Percentiles rank a stretch among this genome's conserved stretches.
Evolutionary conservation across 2,888 invertebrate genomes (phyloP).

Genomic region (Melinaea menophilus): DNA sequence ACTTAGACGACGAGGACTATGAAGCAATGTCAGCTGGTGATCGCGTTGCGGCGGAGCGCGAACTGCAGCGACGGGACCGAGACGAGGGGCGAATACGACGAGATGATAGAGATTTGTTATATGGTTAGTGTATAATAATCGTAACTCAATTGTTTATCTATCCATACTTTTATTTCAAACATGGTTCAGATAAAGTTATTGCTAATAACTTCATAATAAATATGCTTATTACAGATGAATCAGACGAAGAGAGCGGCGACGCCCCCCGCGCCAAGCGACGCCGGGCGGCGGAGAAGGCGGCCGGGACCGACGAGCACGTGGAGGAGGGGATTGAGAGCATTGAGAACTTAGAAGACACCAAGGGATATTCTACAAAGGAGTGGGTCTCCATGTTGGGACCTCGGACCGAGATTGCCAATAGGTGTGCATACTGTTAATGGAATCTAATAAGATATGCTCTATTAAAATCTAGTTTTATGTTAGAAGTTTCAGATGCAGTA

Average conservation of each 20-base stretch:
- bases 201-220: background rate
- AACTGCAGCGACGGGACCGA: conserved; percentile 90
- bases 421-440: conserved; percentile 49
- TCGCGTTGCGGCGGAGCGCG: conserved; percentile 93
- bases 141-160: background rate
- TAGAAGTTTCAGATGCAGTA: too few species aligned
- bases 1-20: conserved; percentile 90
- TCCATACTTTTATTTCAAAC: background rate
- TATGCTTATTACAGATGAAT: conserved; percentile 79
- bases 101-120: conserved; percentile 91
- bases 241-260: conserved; percentile 87
- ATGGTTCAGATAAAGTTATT: too few species aligned
- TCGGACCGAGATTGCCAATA: conserved; percentile 95
- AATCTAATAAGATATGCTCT: background rate
- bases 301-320: conserved; percentile 85
- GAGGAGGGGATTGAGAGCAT: conserved; percentile 95
- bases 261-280: conserved; percentile 83
- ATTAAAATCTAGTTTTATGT: background rate
- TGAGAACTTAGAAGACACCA: conserved; percentile 98
- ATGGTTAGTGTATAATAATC: conserved; percentile 78
- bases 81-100: conserved; percentile 85
- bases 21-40: conserved; percentile 92
- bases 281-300: conserved; percentile 91
- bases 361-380: conserved; percentile 95
- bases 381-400: conserved; percentile 98